A percentile compares a stretch with the other conserved stretches of the same genome.
Conservation (phyloP, 1,140 invertebrate genomes). For the Lasioglossum baleicum region DNA sequence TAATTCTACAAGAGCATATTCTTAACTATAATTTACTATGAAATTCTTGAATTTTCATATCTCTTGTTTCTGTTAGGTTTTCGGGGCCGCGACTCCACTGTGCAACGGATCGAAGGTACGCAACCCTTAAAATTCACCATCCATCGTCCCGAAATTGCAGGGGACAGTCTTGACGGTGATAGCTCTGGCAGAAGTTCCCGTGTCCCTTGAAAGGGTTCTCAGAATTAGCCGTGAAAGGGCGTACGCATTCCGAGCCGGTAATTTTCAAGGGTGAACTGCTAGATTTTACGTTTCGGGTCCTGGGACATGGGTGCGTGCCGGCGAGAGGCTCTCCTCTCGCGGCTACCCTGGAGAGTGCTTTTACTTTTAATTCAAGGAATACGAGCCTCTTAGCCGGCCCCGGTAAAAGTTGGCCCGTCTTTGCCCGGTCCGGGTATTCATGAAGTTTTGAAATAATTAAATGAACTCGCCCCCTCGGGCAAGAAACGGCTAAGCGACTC, state of each 20-base stretch:
- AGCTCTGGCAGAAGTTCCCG: too few relatives aligned
- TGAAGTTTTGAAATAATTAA: slow-evolving; percentile 20
- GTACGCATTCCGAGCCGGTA: background rate
- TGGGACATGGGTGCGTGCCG: background rate
- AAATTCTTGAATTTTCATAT: too few relatives aligned
- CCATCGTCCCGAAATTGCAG: too few relatives aligned
- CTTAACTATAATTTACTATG: too few relatives aligned
- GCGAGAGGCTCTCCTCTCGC: background rate
- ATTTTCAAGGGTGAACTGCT: slow-evolving; percentile 5
- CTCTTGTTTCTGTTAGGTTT: too few relatives aligned
- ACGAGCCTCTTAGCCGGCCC: background rate
- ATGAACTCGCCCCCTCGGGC: background rate
- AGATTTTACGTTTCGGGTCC: background rate
- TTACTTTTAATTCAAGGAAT: slow-evolving; percentile 28
- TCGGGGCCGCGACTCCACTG: too few relatives aligned
- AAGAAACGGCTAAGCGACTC: background rate
- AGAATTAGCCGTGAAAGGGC: background rate
- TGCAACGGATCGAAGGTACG: too few relatives aligned
- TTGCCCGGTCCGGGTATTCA: background rate
- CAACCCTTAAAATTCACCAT: too few relatives aligned
- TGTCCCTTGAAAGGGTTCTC: too few relatives aligned
- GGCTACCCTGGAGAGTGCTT: background rate
- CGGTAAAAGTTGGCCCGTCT: slow-evolving; percentile 3
- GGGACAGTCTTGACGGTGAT: too few relatives aligned
- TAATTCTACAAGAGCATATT: too few relatives aligned